Evolutionary conservation across 2,113 vertebrate species (phyloP).

Genomic region (Thunnus maccoyii): DNA sequence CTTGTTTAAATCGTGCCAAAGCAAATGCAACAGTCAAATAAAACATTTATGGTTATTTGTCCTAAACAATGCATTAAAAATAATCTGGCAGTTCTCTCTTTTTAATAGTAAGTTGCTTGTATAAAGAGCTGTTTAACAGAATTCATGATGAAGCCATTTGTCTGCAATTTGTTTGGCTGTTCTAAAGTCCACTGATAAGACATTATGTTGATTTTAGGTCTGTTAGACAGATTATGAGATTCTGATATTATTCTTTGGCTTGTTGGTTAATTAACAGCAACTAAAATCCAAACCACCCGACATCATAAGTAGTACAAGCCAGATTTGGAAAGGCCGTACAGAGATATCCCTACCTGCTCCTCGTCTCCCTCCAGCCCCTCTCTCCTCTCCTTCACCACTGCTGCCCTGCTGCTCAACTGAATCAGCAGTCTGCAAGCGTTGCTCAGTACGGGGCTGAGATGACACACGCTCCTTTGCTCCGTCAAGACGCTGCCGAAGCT

Average conservation of each 20-base stretch:
- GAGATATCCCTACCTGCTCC: slow-evolving; percentile 59
- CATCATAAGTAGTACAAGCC: background rate
- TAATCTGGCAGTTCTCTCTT: background rate
- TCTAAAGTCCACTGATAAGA: background rate
- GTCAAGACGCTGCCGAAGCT: slow-evolving; percentile 91
- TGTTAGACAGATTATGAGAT: background rate
- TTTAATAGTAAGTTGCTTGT: background rate
- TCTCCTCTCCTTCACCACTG: slow-evolving; percentile 73
- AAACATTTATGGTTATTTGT: background rate
- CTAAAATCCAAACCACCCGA: background rate
- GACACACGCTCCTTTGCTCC: slow-evolving; percentile 91
- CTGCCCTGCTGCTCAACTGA: slow-evolving; percentile 81
- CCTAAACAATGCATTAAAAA: background rate
- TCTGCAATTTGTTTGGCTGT: background rate
- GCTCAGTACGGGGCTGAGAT: slow-evolving; percentile 84
- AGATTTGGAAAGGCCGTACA: background rate
- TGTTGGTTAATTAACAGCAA: background rate
- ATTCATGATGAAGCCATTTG: background rate
- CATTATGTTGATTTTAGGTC: background rate
- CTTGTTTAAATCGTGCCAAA: background rate
- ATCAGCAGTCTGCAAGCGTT: slow-evolving; percentile 79
- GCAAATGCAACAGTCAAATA: background rate
- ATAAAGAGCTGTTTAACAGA: background rate
- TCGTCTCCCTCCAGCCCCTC: slow-evolving; percentile 64
- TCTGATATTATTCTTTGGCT: background rate